phyloP scores from a whole-genome alignment of 2,113 vertebrate species.

The Athene noctua region DNA sequence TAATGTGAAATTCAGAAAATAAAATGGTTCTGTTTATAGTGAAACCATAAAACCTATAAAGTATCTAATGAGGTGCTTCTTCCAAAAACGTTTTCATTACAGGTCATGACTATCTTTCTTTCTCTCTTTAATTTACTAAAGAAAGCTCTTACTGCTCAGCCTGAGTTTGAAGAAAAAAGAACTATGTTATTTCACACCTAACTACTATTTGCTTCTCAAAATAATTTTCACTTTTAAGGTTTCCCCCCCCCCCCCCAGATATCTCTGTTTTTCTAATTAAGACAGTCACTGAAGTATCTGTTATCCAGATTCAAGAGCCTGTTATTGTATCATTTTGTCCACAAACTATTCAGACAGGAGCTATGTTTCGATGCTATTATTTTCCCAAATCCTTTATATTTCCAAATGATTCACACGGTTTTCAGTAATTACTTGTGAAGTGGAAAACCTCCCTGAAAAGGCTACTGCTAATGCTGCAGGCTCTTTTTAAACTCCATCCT shows the following conservation, averaged over 20 bases:
- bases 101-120: not conserved
- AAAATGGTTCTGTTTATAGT: not conserved
- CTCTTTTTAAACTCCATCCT: not conserved
- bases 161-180: not conserved
- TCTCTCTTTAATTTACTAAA: not conserved
- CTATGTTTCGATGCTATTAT: not conserved
- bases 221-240: not conserved
- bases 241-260: not conserved
- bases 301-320: not conserved
- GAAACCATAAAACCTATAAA: not conserved
- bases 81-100: not conserved
- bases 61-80: not conserved
- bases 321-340: not conserved
- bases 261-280: not conserved
- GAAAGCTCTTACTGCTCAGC: not conserved
- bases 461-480: not conserved
- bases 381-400: not conserved
- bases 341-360: not conserved
- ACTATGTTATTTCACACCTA: not conserved
- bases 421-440: not conserved
- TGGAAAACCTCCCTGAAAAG: not conserved
- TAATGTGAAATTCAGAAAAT: not conserved
- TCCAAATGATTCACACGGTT: not conserved
- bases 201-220: not conserved
- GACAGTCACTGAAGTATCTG: not conserved